Conservation (phyloP, 2,113 vertebrate species). For the Gymnocephalus cernua region DNA sequence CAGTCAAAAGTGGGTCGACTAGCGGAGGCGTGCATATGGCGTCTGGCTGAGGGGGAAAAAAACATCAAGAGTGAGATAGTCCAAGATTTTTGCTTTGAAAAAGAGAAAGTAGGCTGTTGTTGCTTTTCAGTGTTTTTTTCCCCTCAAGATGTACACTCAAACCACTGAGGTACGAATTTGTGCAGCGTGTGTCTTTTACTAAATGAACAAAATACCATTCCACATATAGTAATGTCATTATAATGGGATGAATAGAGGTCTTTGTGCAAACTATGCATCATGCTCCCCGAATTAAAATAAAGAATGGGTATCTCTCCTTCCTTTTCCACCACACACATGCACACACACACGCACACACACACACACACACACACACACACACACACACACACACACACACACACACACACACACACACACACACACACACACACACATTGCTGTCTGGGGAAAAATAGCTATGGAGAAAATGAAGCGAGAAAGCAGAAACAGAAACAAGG, state of each 20-base stretch:
- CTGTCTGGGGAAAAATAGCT: slow-evolving; percentile 18
- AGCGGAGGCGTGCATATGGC: slow-evolving; percentile 66
- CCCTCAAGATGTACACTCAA: background rate
- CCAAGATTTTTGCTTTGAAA: slow-evolving; percentile 29
- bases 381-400: background rate
- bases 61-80: slow-evolving; percentile 15
- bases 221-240: slow-evolving; percentile 45
- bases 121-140: background rate
- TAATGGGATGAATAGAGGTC: slow-evolving; percentile 51
- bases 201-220: slow-evolving; percentile 37
- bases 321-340: slow-evolving; percentile 3
- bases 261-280: slow-evolving; percentile 63
- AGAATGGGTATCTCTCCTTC: slow-evolving; percentile 31
- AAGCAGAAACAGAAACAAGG: slow-evolving; percentile 26
- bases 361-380: slow-evolving; percentile 7
- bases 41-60: slow-evolving; percentile 30
- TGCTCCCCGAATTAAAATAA: slow-evolving; percentile 50
- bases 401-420: slow-evolving; percentile 11
- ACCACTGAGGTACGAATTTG: background rate
- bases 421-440: slow-evolving; percentile 10
- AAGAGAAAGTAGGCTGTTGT: background rate
- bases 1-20: slow-evolving; percentile 52
- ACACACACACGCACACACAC: slow-evolving; percentile 18
- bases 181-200: background rate
- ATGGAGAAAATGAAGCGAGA: slow-evolving; percentile 15